These are phyloP conservation scores for Dascillus cervinus DNA, from an alignment of 2,888 invertebrate species.

Conservation along the genomic window DNA sequence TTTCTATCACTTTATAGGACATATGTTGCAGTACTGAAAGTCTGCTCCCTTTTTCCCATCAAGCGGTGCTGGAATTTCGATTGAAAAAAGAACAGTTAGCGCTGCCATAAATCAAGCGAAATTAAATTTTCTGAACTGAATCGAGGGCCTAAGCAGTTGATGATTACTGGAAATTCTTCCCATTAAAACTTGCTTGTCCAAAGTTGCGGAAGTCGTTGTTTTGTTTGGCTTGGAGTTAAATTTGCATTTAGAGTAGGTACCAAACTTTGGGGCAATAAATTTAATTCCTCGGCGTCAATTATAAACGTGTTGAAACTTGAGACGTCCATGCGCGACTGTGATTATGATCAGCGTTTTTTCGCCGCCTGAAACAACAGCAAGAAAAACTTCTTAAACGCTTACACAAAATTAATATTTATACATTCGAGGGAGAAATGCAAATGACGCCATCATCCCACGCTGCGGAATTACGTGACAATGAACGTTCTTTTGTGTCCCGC, in stretches of 20 bases:
- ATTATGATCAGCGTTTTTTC: no score
- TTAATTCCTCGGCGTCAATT: no score
- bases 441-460: conserved; percentile 24
- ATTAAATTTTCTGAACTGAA: conserved; percentile 8
- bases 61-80: conserved; percentile 29
- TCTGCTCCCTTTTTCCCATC: conserved; percentile 20
- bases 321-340: no score
- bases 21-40: conserved; percentile 26
- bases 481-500: conserved; percentile 23
- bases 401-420: conserved; percentile 24
- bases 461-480: conserved; percentile 26
- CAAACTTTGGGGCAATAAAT: conserved; percentile 38
- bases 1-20: conserved; percentile 25
- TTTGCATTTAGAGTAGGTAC: conserved; percentile 41
- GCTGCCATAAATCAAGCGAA: conserved; percentile 12
- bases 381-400: conserved; percentile 6
- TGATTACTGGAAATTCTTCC: conserved; percentile 18
- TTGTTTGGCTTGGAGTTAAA: conserved; percentile 33
- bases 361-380: not conserved
- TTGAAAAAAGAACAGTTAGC: conserved; percentile 31
- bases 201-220: conserved; percentile 26
- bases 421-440: conserved; percentile 25
- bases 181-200: conserved; percentile 24
- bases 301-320: no score
- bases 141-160: conserved; percentile 11